Conservation (phyloP, 1,140 invertebrate genomes). For the Ceratosolen fusciceps region DNA sequence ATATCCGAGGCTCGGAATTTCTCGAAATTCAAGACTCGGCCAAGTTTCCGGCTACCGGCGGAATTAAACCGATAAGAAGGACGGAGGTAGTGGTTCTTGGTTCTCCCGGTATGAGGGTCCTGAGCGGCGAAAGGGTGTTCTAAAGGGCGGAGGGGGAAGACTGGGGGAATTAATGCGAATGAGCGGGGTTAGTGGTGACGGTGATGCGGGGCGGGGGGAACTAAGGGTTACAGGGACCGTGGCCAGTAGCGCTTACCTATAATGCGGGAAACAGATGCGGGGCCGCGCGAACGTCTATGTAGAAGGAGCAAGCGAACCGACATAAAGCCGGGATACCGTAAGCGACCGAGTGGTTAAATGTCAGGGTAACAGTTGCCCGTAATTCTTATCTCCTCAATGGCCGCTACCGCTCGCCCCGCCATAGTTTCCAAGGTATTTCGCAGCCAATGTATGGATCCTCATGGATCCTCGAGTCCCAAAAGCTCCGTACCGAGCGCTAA, state of each 20-base stretch:
- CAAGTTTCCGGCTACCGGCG: neutral
- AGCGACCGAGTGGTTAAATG: constrained; percentile 52
- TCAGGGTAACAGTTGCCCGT: constrained; percentile 51
- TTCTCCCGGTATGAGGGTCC: too few species aligned
- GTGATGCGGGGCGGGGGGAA: neutral
- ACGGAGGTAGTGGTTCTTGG: too few species aligned
- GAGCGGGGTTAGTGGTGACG: too few species aligned
- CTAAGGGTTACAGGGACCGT: neutral
- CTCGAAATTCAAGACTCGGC: neutral
- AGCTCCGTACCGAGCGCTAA: constrained; percentile 52
- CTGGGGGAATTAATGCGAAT: too few species aligned
- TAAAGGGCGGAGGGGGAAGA: too few species aligned
- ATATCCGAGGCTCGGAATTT: constrained; percentile 28
- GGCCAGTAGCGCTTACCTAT: neutral
- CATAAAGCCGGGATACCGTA: constrained; percentile 63
- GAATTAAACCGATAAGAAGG: constrained; percentile 19
- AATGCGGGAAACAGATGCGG: constrained; percentile 62
- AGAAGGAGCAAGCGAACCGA: constrained; percentile 46
- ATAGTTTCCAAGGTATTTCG: neutral
- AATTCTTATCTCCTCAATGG: constrained; percentile 56
- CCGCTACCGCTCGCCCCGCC: neutral
- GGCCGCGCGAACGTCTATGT: constrained; percentile 32
- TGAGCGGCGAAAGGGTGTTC: too few species aligned
- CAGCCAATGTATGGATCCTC: neutral
- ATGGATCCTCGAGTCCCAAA: too few species aligned